Percentiles rank a stretch among this genome's conserved stretches.
Conservation (phyloP, 2,113 vertebrate genomes). For the Philantomba maxwellii region DNA sequence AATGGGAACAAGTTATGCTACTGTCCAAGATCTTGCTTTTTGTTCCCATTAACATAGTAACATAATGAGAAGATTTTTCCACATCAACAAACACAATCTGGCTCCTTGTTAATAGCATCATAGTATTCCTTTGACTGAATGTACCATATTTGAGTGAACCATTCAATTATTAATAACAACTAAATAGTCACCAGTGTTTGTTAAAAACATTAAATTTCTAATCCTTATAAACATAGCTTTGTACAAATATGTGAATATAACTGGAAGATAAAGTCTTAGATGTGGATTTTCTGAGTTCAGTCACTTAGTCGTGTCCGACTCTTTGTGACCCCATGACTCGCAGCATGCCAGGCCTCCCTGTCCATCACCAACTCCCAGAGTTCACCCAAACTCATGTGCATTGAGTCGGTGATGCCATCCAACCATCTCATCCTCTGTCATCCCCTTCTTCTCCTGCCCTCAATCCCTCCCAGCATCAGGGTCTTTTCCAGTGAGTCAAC, state of each 20-base stretch:
- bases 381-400: no score
- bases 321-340: rapidly evolving
- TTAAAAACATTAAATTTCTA: background rate
- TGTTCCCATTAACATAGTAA: background rate
- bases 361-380: rapidly evolving
- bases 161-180: background rate
- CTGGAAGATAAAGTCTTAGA: background rate
- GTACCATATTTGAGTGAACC: background rate
- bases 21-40: background rate
- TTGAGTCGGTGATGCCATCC: rapidly evolving
- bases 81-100: background rate
- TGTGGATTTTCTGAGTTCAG: background rate
- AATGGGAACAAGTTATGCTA: background rate
- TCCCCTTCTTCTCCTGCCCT: no score
- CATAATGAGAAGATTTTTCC: background rate
- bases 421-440: no score
- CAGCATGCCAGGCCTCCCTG: no score
- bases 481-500: background rate
- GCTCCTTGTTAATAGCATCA: background rate
- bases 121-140: background rate
- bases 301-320: rapidly evolving
- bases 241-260: background rate
- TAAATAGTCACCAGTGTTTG: background rate
- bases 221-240: background rate
- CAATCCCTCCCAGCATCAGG: no score